Conservation (phyloP, 2,113 vertebrate species). For the Oncorhynchus tshawytscha region DNA sequence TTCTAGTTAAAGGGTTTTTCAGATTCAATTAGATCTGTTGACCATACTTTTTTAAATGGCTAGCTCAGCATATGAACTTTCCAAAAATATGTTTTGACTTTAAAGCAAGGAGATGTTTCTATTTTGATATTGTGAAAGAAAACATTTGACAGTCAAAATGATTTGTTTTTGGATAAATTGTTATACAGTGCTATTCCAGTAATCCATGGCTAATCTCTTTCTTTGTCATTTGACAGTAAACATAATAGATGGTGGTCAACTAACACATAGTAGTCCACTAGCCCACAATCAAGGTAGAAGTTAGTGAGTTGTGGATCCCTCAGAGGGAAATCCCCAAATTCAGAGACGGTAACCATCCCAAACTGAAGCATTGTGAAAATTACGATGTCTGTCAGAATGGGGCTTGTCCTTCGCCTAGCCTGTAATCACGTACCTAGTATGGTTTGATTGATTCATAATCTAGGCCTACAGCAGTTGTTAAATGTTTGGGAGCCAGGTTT, state of each 20-base stretch:
- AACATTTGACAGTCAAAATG: background rate
- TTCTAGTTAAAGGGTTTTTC: background rate
- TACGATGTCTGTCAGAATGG: background rate
- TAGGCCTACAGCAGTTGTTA: too few relatives aligned
- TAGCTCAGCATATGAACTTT: background rate
- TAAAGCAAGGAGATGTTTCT: background rate
- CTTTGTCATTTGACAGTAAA: background rate
- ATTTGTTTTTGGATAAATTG: background rate
- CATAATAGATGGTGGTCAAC: background rate
- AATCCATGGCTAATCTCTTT: background rate
- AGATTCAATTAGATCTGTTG: background rate
- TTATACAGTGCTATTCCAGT: background rate
- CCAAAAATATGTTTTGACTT: background rate
- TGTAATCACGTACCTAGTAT: background rate
- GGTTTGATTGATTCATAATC: background rate
- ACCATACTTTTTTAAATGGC: too few relatives aligned
- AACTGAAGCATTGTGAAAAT: background rate
- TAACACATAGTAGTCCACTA: too few relatives aligned
- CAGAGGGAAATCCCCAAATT: background rate
- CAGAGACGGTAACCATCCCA: background rate
- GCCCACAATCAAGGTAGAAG: background rate
- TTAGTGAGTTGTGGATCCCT: background rate
- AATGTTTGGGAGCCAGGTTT: background rate
- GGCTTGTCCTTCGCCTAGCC: background rate
- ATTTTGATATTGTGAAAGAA: background rate